phyloP scores from a whole-genome alignment of 2,888 invertebrate species.

The Catocala fraxini region DNA sequence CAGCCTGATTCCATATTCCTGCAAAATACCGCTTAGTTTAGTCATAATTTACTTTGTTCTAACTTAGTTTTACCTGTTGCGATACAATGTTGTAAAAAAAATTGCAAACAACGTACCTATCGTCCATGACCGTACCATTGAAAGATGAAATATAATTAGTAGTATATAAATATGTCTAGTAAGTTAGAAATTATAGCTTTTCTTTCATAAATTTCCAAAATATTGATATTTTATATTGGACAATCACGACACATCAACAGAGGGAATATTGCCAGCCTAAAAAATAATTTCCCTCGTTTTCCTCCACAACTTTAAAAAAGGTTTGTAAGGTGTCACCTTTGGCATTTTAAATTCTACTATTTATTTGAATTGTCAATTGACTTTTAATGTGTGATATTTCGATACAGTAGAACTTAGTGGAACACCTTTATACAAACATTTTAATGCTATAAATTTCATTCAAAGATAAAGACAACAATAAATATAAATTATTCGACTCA shows the following conservation, averaged over 20 bases:
- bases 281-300: conserved; percentile 55
- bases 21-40: conserved; percentile 71
- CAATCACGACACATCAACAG: conserved; percentile 87
- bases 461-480: no score
- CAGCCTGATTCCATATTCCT: conserved; percentile 84
- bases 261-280: conserved; percentile 70
- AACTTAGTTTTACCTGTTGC: conserved; percentile 80
- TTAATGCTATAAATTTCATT: no score
- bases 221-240: conserved; percentile 82
- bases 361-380: no score
- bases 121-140: conserved; percentile 77
- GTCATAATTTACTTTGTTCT: conserved; percentile 76
- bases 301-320: conserved; percentile 8
- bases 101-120: conserved; percentile 72
- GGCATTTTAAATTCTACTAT: no score
- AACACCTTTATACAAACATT: no score
- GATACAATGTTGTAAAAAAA: conserved; percentile 63
- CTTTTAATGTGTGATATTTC: no score
- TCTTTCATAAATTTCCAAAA: conserved; percentile 84
- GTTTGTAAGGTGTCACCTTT: neutral
- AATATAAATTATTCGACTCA: no score
- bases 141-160: conserved; percentile 68
- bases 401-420: no score
- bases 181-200: conserved; percentile 70
- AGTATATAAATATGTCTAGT: conserved; percentile 69